Percentiles rank a stretch among this genome's conserved stretches.
Conservation (phyloP, 2,113 vertebrate species). For the Seriola quinqueradiata region DNA sequence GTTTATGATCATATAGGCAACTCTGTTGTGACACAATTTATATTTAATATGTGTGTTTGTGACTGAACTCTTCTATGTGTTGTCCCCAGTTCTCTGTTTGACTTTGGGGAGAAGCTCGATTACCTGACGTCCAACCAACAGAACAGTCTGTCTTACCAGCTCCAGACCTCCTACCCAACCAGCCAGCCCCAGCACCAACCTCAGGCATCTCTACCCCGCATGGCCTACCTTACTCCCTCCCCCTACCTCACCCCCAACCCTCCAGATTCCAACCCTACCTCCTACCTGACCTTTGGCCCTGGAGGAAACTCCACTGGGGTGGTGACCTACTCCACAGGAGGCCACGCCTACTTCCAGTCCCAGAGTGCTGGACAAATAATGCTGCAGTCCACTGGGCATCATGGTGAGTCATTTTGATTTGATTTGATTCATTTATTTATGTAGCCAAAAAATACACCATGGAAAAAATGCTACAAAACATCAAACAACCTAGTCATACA, state of each 20-base stretch:
- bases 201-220: conserved; percentile 77
- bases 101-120: conserved; percentile 81
- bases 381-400: conserved; percentile 79
- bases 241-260: conserved; percentile 82
- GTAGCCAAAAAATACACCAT: neutral
- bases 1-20: neutral
- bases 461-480: neutral
- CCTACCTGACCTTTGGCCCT: conserved; percentile 81
- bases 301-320: conserved; percentile 72
- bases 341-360: conserved; percentile 81
- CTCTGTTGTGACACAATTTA: neutral
- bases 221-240: conserved; percentile 82
- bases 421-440: neutral
- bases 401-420: conserved; percentile 58
- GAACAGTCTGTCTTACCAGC: conserved; percentile 72
- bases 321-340: conserved; percentile 74
- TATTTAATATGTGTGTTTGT: conserved; percentile 2
- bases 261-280: conserved; percentile 71
- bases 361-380: conserved; percentile 79
- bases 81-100: conserved; percentile 76
- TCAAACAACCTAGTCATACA: neutral
- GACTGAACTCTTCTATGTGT: conserved; percentile 29
- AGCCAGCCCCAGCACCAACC: conserved; percentile 69
- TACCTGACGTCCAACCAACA: conserved; percentile 81
- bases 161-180: conserved; percentile 69